Conservation (phyloP, 1,140 invertebrate genomes). For the Pseudomyrmex cubaensis region DNA sequence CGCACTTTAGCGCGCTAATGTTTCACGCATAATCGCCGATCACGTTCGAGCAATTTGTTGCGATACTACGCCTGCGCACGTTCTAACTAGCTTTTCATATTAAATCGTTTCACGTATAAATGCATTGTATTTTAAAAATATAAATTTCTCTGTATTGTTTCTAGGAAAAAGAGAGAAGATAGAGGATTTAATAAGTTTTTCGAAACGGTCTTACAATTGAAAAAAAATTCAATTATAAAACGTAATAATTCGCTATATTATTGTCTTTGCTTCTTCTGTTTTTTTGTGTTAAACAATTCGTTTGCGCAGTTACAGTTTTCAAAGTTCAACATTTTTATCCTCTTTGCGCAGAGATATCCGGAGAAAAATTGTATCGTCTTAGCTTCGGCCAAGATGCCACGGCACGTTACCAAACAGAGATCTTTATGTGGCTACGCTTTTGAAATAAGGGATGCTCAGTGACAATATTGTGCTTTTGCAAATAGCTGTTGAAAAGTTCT, state of each 20-base stretch:
- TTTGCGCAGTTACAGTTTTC: conserved; percentile 24
- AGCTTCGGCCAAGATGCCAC: conserved; percentile 59
- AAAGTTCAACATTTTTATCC: conserved; percentile 21
- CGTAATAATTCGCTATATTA: background rate
- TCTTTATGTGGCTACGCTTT: conserved; percentile 58
- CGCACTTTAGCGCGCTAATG: conserved; percentile 3
- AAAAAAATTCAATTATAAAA: conserved; percentile 5
- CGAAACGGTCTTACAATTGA: background rate
- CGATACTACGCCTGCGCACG: conserved; percentile 6
- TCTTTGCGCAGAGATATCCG: background rate
- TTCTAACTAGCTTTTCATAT: background rate
- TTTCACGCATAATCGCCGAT: conserved; percentile 34
- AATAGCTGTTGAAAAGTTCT: background rate
- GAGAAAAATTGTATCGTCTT: conserved; percentile 59
- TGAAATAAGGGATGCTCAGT: conserved; percentile 12
- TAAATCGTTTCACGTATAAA: background rate
- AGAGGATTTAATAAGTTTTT: too few relatives aligned
- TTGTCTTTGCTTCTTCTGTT: background rate
- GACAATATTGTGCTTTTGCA: conserved; percentile 4
- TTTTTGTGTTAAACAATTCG: conserved; percentile 27
- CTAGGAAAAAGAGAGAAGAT: too few relatives aligned
- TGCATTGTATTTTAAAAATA: background rate
- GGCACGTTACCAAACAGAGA: conserved; percentile 61
- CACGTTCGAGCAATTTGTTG: conserved; percentile 26
- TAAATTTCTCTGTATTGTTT: too few relatives aligned